A percentile compares a stretch with the other conserved stretches of the same genome.
These are phyloP conservation scores for Drosophila mulleri DNA, from an alignment of 2,888 invertebrate genomes.

Conservation along the genomic window DNA sequence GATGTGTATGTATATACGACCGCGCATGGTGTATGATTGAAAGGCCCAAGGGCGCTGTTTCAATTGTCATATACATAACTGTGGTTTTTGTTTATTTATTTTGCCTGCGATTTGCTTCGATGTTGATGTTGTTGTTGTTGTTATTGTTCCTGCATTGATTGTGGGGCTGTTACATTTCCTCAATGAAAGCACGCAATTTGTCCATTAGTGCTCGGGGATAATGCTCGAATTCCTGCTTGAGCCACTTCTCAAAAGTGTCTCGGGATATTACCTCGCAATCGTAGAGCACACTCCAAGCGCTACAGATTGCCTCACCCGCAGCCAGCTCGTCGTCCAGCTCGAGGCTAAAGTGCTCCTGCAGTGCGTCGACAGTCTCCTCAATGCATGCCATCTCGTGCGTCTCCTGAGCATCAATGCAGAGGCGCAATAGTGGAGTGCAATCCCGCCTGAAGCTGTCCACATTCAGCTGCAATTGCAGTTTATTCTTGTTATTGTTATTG, in stretches of 20 bases:
- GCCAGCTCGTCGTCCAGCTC: conserved; percentile 65
- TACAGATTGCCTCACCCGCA: conserved; percentile 76
- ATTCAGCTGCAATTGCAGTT: conserved; percentile 55
- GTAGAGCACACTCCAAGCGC: conserved; percentile 74
- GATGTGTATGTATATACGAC: conserved; percentile 47
- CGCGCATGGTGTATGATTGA: conserved; percentile 50
- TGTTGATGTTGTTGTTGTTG: conserved; percentile 31
- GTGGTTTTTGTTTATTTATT: conserved; percentile 8
- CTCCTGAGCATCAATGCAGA: conserved; percentile 81
- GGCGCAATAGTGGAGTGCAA: conserved; percentile 79
- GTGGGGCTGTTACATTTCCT: conserved; percentile 48
- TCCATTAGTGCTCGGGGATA: conserved; percentile 50
- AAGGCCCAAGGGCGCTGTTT: conserved; percentile 29
- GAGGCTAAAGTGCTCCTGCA: conserved; percentile 64
- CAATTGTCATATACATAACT: conserved; percentile 36
- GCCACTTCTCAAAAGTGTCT: conserved; percentile 83
- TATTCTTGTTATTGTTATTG: conserved; percentile 23
- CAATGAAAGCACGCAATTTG: conserved; percentile 55
- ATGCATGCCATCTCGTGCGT: conserved; percentile 78
- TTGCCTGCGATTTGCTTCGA: conserved; percentile 40
- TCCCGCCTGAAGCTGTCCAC: conserved; percentile 70
- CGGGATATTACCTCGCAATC: conserved; percentile 82
- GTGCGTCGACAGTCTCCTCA: conserved; percentile 74
- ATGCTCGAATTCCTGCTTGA: conserved; percentile 57
- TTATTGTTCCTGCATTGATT: conserved; percentile 12